phyloP scores from a whole-genome alignment of 1,140 invertebrate species.

The Colletes gigas region DNA sequence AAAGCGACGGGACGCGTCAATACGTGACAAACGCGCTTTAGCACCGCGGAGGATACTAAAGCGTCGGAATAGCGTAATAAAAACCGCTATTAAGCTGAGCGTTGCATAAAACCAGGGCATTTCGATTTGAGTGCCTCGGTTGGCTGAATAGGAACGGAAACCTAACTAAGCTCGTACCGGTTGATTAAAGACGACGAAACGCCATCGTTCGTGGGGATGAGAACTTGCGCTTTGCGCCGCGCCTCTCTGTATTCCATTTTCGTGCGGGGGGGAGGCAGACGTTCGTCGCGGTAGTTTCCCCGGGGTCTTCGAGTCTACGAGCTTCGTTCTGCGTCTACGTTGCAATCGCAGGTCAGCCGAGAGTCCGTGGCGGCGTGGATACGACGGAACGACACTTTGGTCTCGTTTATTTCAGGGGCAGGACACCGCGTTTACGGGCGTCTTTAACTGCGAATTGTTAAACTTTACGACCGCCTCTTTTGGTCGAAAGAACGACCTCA shows the following conservation, averaged over 20 bases:
- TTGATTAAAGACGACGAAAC: constrained; percentile 55
- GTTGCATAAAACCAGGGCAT: constrained; percentile 39
- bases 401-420: background rate
- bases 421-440: constrained; percentile 8
- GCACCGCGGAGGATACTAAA: constrained; percentile 28
- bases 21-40: constrained; percentile 55
- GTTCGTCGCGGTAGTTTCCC: constrained; percentile 18
- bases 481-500: too few relatives aligned
- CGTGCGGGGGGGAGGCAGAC: background rate
- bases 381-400: background rate
- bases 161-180: constrained; percentile 45
- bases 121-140: constrained; percentile 27
- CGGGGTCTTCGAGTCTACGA: background rate
- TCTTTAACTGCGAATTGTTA: constrained; percentile 20
- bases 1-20: background rate
- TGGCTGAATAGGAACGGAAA: constrained; percentile 31
- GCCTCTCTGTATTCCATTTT: constrained; percentile 28
- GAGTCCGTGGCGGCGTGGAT: background rate
- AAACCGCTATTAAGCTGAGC: constrained; percentile 46
- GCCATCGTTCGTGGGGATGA: constrained; percentile 1
- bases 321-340: background rate
- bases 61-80: constrained; percentile 35
- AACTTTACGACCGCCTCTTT: background rate
- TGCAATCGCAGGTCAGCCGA: constrained; percentile 40
- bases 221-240: too few relatives aligned